These are phyloP conservation scores for Poecilia wingei DNA, from an alignment of 2,797 vertebrate species.

Conservation along the genomic window DNA sequence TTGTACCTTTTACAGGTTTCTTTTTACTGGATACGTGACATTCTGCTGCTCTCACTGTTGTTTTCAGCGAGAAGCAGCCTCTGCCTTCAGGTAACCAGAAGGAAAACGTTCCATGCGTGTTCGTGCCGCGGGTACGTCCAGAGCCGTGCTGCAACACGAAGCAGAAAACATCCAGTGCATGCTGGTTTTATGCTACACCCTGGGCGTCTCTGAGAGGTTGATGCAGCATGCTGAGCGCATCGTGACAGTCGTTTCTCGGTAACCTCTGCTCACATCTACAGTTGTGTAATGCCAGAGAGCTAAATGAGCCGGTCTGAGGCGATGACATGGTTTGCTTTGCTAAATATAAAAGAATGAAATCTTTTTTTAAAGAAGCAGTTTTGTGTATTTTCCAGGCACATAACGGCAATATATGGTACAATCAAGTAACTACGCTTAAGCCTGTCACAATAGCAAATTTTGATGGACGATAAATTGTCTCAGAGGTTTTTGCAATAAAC, in stretches of 20 bases:
- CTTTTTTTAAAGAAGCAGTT: neutral
- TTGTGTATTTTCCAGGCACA: too few species aligned
- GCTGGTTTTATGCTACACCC: neutral
- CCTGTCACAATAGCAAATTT: too few species aligned
- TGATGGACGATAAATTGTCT: too few species aligned
- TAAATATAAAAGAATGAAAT: neutral
- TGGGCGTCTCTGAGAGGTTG: constrained; percentile 7
- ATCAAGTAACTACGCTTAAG: too few species aligned
- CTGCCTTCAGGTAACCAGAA: constrained; percentile 14
- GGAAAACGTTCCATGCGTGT: constrained; percentile 36
- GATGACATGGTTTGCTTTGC: neutral
- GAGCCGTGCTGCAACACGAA: constrained; percentile 11
- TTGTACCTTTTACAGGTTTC: neutral
- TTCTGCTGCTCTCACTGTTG: constrained; percentile 8
- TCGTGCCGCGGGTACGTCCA: constrained; percentile 3
- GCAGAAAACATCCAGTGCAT: constrained; percentile 4
- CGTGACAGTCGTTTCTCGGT: constrained; percentile 14
- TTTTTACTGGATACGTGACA: neutral
- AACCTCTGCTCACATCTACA: constrained; percentile 1
- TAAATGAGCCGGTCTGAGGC: neutral
- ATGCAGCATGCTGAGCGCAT: constrained; percentile 11
- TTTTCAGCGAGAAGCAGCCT: neutral
- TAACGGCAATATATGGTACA: too few species aligned
- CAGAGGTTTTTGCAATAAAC: too few species aligned
- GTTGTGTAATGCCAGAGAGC: constrained; percentile 16